A percentile compares a stretch with the other conserved stretches of the same genome.
These are phyloP conservation scores for Porites australiensis DNA, from an alignment of 64 coral and sea anemone species.

Conservation along the genomic window DNA sequence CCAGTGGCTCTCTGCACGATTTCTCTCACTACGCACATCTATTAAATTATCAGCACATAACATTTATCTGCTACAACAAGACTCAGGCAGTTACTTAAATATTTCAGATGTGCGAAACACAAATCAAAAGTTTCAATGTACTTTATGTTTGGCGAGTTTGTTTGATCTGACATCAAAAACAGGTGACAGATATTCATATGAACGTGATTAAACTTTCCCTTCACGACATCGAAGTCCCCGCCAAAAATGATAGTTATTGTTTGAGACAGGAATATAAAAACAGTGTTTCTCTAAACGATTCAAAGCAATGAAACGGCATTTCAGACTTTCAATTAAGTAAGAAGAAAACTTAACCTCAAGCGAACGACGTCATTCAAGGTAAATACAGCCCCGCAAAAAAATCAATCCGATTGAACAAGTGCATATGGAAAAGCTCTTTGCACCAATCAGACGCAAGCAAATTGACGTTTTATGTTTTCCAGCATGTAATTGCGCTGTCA, in stretches of 20 bases:
- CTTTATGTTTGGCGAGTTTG: neutral
- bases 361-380: neutral
- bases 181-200: neutral
- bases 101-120: conserved; percentile 24
- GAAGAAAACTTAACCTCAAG: neutral
- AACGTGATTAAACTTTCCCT: neutral
- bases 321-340: neutral
- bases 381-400: conserved; percentile 15
- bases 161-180: conserved; percentile 16
- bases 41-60: neutral
- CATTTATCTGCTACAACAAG: neutral
- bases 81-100: neutral
- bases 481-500: neutral
- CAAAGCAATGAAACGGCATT: neutral
- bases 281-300: neutral
- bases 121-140: conserved; percentile 36
- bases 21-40: neutral
- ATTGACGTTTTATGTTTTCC: neutral
- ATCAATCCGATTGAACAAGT: conserved; percentile 11
- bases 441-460: conserved; percentile 5
- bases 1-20: neutral
- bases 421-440: neutral
- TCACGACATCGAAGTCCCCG: neutral
- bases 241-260: too few species aligned
- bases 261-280: too few species aligned